phyloP scores from a whole-genome alignment of 1,140 invertebrate genomes.

The Magallana gigas region DNA sequence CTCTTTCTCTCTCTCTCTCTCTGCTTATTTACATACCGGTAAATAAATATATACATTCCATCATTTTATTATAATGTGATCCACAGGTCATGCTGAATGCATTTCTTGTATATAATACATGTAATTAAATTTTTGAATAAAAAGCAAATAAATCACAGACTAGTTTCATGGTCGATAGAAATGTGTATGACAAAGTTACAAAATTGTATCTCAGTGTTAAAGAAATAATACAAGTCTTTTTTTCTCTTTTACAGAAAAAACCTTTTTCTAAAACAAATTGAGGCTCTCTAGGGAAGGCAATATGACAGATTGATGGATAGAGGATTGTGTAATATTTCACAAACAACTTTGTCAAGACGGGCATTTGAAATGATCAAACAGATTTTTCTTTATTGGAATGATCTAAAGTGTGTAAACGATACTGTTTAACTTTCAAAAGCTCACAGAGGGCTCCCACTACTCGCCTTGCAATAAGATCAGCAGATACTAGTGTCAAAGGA shows the following conservation, averaged over 20 bases:
- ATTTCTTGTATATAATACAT: no score
- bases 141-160: no score
- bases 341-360: slow-evolving; percentile 32
- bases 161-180: no score
- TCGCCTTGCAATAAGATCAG: slow-evolving; percentile 6
- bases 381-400: slow-evolving; percentile 2
- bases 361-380: slow-evolving; percentile 32
- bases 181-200: no score
- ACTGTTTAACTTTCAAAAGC: slow-evolving; percentile 36
- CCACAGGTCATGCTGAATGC: no score
- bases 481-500: slow-evolving; percentile 28
- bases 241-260: not conserved
- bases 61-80: no score
- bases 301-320: slow-evolving; percentile 26
- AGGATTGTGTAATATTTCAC: slow-evolving; percentile 31
- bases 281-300: not conserved
- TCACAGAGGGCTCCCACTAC: not conserved
- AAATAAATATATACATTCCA: no score
- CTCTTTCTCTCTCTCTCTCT: no score
- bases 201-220: no score
- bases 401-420: slow-evolving; percentile 19
- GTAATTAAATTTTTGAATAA: no score
- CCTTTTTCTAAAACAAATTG: not conserved
- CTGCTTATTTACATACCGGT: no score
- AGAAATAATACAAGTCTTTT: no score